Percentiles rank a stretch among this genome's conserved stretches.
Evolutionary conservation across 2,888 invertebrate species (phyloP).

Genomic region (Drosophila neotestacea): DNA sequence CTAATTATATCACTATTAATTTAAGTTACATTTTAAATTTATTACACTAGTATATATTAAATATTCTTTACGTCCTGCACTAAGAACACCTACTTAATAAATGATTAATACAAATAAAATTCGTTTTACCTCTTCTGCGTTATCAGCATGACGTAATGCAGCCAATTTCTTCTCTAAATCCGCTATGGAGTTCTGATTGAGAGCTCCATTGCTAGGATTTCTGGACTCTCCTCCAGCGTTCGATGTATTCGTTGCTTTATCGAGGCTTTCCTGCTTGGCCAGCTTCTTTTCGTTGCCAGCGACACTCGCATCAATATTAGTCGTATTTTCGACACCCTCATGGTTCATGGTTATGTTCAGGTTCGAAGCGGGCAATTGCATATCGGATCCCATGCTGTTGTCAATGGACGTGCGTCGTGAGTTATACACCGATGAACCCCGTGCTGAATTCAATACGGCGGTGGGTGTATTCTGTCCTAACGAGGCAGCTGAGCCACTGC

Average conservation of each 20-base stretch:
- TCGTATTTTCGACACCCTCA: slow-evolving; percentile 55
- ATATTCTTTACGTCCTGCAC: no score
- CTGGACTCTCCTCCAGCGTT: slow-evolving; percentile 34
- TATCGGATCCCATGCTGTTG: slow-evolving; percentile 80
- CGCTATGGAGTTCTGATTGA: slow-evolving; percentile 84
- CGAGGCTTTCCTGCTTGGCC: slow-evolving; percentile 81
- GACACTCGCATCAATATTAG: slow-evolving; percentile 30
- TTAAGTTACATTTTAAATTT: no score
- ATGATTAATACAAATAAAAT: not conserved
- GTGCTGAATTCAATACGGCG: slow-evolving; percentile 74
- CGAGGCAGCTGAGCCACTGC: slow-evolving; percentile 56
- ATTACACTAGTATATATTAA: no score
- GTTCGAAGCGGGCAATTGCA: slow-evolving; percentile 77
- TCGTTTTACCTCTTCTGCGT: slow-evolving; percentile 70
- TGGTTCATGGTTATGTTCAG: slow-evolving; percentile 73
- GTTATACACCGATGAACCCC: slow-evolving; percentile 83
- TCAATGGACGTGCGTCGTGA: slow-evolving; percentile 84
- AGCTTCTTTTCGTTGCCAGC: slow-evolving; percentile 71
- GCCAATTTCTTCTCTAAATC: slow-evolving; percentile 87
- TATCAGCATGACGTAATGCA: slow-evolving; percentile 85
- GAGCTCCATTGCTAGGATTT: slow-evolving; percentile 67
- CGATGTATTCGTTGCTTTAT: slow-evolving; percentile 64
- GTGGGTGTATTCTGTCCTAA: slow-evolving; percentile 81
- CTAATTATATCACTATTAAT: no score
- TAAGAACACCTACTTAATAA: no score